A percentile compares a stretch with the other conserved stretches of the same genome.
These are phyloP conservation scores for Saccostrea glomerata DNA, from an alignment of 1,140 invertebrate species.

Conservation along the genomic window DNA sequence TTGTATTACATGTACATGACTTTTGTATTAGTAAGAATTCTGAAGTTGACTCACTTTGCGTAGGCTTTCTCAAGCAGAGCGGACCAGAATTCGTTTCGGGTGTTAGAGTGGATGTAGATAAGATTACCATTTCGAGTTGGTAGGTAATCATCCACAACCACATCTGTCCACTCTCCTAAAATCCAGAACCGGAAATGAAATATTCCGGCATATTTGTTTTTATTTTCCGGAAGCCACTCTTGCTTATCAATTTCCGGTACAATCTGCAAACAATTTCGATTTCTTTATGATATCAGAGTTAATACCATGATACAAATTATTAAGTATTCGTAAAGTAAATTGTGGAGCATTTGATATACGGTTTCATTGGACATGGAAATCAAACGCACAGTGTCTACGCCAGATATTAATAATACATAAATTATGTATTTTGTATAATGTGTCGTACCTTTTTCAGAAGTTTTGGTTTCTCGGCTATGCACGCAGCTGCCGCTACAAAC, in stretches of 20 bases:
- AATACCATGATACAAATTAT: no score
- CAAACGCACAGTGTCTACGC: no score
- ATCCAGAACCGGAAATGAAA: constrained; percentile 88
- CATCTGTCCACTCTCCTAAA: constrained; percentile 88
- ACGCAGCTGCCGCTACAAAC: constrained; percentile 85
- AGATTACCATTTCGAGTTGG: constrained; percentile 87
- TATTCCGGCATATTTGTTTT: constrained; percentile 74
- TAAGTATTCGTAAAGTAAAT: no score
- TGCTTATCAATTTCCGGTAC: constrained; percentile 76
- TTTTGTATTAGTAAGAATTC: no score
- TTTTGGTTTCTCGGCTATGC: constrained; percentile 84
- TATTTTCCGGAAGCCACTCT: constrained; percentile 72
- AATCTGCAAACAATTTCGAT: constrained; percentile 74
- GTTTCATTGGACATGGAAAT: no score
- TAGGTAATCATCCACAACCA: constrained; percentile 87
- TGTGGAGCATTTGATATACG: no score
- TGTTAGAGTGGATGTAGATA: constrained; percentile 85
- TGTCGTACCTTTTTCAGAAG: constrained; percentile 80
- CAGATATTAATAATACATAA: no score
- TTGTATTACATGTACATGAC: no score
- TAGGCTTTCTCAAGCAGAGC: constrained; percentile 90
- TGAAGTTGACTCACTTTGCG: constrained; percentile 84
- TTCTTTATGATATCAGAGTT: neutral
- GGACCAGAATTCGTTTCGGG: constrained; percentile 88
- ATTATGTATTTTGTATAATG: no score